Percentiles rank a stretch among this genome's conserved stretches.
Evolutionary conservation across 2,888 invertebrate genomes (phyloP).

Genomic region (Catocala fraxini): DNA sequence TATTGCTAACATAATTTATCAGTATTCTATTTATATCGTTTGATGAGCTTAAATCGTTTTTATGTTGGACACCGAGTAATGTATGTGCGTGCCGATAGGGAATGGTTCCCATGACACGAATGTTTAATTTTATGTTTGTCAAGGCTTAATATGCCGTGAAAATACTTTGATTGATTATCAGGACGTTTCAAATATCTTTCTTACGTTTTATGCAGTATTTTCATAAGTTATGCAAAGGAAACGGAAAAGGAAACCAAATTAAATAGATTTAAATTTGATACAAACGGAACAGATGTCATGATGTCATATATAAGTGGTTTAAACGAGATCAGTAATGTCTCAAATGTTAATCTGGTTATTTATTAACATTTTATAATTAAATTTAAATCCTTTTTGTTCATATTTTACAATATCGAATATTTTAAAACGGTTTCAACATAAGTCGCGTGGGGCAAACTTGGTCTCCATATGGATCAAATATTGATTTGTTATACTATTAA

Average conservation of each 20-base stretch:
- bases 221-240: neutral
- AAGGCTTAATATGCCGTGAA: too few relatives aligned
- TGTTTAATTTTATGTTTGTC: neutral
- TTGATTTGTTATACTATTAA: too few relatives aligned
- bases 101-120: neutral
- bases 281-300: too few relatives aligned
- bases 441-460: too few relatives aligned
- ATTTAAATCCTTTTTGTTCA: too few relatives aligned
- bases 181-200: slow-evolving; percentile 1
- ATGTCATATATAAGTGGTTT: too few relatives aligned
- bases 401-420: too few relatives aligned
- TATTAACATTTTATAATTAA: too few relatives aligned
- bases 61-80: slow-evolving; percentile 11
- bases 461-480: too few relatives aligned
- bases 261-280: neutral
- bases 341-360: too few relatives aligned
- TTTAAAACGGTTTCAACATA: too few relatives aligned
- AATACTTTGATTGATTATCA: neutral
- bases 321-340: too few relatives aligned
- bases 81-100: neutral
- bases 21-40: slow-evolving; percentile 26
- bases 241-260: slow-evolving; percentile 2
- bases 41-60: slow-evolving; percentile 17
- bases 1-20: slow-evolving; percentile 30
- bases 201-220: neutral